Evolutionary conservation across 2,797 vertebrate species (phyloP).

Genomic region (Galaxias olidus): DNA sequence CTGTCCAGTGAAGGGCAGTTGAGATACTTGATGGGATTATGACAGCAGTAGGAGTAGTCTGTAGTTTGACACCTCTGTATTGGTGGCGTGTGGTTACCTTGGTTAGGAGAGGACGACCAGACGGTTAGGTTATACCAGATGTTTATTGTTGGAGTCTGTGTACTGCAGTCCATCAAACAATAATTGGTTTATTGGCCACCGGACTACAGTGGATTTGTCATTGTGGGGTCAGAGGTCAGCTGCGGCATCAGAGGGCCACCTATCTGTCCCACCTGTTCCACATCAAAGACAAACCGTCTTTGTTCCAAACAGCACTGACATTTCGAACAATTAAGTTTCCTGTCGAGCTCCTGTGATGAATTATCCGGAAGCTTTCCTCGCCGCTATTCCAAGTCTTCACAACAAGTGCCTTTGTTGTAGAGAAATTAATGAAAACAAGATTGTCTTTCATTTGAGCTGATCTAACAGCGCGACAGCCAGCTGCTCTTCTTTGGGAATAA

Average conservation of each 20-base stretch:
- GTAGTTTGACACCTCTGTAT: no score
- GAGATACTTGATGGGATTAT: no score
- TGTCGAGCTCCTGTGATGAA: conserved; percentile 98
- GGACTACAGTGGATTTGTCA: conserved; percentile 67
- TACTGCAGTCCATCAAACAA: conserved; percentile 63
- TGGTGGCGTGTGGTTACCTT: no score
- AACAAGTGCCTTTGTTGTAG: conserved; percentile 99
- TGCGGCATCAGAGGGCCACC: conserved; percentile 69
- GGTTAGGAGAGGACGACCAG: no score
- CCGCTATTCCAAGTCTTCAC: conserved; percentile 99
- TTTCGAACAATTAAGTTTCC: conserved; percentile 98
- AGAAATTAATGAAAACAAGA: conserved; percentile 99
- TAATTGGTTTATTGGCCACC: conserved; percentile 63
- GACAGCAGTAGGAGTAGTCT: no score
- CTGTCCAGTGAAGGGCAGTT: no score
- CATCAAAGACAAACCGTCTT: conserved; percentile 68
- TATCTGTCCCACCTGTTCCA: conserved; percentile 74
- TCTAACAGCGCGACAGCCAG: conserved; percentile 99
- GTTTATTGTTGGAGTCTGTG: conserved; percentile 60
- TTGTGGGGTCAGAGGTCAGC: conserved; percentile 58
- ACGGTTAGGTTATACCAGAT: not conserved
- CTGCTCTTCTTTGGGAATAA: conserved; percentile 99
- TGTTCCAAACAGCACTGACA: conserved; percentile 84
- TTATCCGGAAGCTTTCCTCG: conserved; percentile 97
- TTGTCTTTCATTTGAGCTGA: conserved; percentile 99